Evolutionary conservation across 2,888 invertebrate species (phyloP).

Genomic region (Microctonus brassicae): DNA sequence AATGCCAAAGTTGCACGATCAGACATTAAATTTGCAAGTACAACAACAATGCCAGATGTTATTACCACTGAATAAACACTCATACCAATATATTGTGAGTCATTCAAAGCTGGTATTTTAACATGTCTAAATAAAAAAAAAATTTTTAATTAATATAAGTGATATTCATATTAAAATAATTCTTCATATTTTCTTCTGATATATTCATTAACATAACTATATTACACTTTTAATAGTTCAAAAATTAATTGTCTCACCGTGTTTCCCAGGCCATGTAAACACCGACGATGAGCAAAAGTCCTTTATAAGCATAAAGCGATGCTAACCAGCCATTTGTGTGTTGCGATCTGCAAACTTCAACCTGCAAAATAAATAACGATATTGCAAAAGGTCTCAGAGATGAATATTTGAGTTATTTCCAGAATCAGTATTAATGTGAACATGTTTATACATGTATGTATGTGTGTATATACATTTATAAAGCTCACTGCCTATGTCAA

Average conservation of each 20-base stretch:
- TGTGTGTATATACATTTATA: neutral
- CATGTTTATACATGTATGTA: neutral
- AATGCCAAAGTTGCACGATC: conserved; percentile 86
- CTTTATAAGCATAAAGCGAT: conserved; percentile 91
- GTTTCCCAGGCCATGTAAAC: conserved; percentile 98
- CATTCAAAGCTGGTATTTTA: conserved; percentile 91
- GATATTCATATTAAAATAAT: no score
- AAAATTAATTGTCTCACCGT: conserved; percentile 63
- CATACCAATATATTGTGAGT: conserved; percentile 93
- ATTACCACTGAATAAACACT: conserved; percentile 94
- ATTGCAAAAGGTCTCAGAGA: neutral
- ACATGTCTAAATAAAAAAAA: conserved; percentile 75
- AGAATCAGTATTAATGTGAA: no score
- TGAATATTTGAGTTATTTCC: neutral
- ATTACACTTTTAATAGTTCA: neutral
- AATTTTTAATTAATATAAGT: neutral
- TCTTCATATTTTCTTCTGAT: neutral
- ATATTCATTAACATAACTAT: neutral
- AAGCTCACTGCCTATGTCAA: neutral
- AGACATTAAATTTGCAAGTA: conserved; percentile 88
- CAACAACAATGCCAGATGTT: conserved; percentile 87
- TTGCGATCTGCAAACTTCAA: conserved; percentile 89
- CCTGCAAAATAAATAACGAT: conserved; percentile 71
- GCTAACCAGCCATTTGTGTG: conserved; percentile 93
- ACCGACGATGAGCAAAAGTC: conserved; percentile 87